Evolutionary conservation across 2,888 invertebrate species (phyloP).

Genomic region (Agrilus cyanescens): DNA sequence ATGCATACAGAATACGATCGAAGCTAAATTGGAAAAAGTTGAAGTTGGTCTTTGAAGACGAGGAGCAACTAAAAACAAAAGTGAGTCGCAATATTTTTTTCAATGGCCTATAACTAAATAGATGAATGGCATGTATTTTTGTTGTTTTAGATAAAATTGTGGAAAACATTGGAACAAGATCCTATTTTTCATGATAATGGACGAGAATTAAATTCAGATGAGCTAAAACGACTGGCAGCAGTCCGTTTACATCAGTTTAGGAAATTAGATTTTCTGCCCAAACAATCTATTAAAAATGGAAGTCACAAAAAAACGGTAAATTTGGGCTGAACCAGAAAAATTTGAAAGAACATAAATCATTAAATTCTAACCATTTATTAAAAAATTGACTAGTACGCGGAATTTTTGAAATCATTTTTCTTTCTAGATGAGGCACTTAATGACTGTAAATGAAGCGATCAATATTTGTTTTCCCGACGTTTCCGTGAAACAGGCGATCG

Average conservation of each 20-base stretch:
- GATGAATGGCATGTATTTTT: not conserved
- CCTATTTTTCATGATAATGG: constrained; percentile 60
- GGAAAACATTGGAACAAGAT: constrained; percentile 66
- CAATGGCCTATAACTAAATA: no score
- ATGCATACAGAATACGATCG: constrained; percentile 63
- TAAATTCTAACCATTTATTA: no score
- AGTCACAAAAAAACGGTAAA: constrained; percentile 53
- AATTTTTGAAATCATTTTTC: no score
- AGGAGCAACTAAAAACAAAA: constrained; percentile 61
- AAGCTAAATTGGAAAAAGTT: constrained; percentile 82
- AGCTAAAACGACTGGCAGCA: constrained; percentile 60
- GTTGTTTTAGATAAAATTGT: constrained; percentile 57
- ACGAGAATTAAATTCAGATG: constrained; percentile 52
- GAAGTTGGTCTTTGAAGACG: constrained; percentile 65
- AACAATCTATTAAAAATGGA: constrained; percentile 44
- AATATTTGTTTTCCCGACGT: constrained; percentile 58
- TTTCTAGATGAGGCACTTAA: constrained; percentile 54
- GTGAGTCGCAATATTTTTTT: constrained; percentile 38
- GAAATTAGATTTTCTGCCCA: constrained; percentile 55
- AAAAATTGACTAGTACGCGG: no score
- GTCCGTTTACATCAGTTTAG: constrained; percentile 55
- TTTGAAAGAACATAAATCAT: no score
- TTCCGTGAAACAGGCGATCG: constrained; percentile 67
- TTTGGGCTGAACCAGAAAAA: no score
- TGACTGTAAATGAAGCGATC: constrained; percentile 66